Percentiles rank a stretch among this genome's conserved stretches.
Evolutionary conservation across 2,113 vertebrate species (phyloP).

Genomic region (Elanoides forficatus): DNA sequence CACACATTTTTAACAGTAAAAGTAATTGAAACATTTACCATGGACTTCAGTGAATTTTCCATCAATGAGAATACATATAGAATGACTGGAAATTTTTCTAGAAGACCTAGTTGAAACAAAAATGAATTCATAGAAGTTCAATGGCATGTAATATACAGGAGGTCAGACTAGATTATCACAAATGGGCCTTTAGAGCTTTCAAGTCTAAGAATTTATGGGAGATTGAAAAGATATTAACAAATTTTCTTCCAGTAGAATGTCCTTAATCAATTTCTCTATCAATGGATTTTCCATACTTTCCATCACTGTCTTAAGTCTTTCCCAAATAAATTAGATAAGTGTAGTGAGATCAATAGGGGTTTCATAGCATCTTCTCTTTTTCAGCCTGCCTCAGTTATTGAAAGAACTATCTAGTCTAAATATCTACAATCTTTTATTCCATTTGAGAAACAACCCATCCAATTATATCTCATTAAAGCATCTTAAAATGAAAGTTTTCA

Average conservation of each 20-base stretch:
- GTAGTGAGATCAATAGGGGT: neutral
- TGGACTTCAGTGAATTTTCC: neutral
- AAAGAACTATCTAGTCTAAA: neutral
- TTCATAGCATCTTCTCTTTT: neutral
- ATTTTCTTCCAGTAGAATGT: neutral
- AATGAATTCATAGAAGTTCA: neutral
- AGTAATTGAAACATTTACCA: slow-evolving; percentile 19
- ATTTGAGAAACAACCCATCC: neutral
- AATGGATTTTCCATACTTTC: slow-evolving; percentile 14
- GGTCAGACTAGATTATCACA: slow-evolving; percentile 17
- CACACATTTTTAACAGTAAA: neutral
- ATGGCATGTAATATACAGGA: neutral
- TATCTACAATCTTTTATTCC: neutral
- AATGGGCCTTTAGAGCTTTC: neutral
- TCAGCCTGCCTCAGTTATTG: neutral
- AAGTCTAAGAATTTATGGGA: neutral
- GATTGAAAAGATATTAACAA: slow-evolving; percentile 12
- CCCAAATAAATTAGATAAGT: neutral
- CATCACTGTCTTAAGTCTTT: neutral
- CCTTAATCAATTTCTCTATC: slow-evolving; percentile 2
- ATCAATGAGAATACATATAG: neutral
- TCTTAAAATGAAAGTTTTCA: neutral
- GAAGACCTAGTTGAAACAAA: neutral
- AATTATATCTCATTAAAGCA: neutral
- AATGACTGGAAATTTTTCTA: neutral